Conservation (phyloP, 2,797 vertebrate genomes). For the Okamejei kenojei region DNA sequence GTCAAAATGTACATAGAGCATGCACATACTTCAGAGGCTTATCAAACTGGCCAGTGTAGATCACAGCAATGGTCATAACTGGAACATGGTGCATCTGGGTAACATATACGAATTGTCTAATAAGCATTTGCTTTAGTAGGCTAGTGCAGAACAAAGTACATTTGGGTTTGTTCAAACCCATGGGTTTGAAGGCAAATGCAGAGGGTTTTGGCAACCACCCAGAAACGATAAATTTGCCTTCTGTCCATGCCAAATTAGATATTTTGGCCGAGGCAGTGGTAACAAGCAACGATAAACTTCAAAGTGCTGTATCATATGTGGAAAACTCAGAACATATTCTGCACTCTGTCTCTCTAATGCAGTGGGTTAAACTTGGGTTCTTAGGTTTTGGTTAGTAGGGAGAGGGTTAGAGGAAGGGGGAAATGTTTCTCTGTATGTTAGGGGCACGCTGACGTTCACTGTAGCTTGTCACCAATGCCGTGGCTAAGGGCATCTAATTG, state of each 20-base stretch:
- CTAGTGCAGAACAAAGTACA: neutral
- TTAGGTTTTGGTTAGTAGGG: neutral
- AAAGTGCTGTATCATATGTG: neutral
- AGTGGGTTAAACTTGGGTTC: neutral
- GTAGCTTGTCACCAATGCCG: no score
- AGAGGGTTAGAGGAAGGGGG: no score
- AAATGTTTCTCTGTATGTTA: no score
- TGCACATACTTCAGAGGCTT: neutral
- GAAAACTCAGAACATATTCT: neutral
- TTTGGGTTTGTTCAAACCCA: neutral
- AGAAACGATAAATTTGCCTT: neutral
- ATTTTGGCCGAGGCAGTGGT: neutral
- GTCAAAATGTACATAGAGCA: neutral
- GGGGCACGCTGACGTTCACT: no score
- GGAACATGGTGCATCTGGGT: neutral
- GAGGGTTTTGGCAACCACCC: neutral
- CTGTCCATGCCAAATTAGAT: neutral
- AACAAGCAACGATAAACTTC: neutral
- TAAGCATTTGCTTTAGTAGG: neutral
- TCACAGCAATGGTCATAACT: neutral
- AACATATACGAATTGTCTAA: neutral
- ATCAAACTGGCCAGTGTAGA: neutral
- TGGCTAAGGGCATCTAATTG: no score
- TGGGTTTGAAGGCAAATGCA: neutral
- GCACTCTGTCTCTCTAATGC: neutral